Conservation (phyloP, 92 coral and sea anemone genomes). For the Porites cylindrica region DNA sequence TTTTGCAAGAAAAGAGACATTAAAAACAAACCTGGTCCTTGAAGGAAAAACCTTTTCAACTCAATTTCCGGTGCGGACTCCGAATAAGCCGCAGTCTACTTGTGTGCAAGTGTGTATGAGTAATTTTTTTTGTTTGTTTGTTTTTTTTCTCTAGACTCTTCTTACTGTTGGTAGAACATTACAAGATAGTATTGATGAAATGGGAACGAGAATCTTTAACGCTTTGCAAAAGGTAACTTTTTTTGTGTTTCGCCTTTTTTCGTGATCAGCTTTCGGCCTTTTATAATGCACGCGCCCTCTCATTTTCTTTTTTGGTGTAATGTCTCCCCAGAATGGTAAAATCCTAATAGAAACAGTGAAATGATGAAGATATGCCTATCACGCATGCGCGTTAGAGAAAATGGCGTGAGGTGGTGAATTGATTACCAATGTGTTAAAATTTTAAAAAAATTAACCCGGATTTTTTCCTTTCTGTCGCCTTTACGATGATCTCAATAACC, state of each 20-base stretch:
- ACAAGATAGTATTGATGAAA: conserved; percentile 62
- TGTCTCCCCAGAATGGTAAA: not conserved
- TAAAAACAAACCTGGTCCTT: no score
- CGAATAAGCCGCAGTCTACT: no score
- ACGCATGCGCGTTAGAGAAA: conserved; percentile 40
- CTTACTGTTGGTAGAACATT: conserved; percentile 60
- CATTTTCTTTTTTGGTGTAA: not conserved
- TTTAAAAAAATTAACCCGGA: not conserved
- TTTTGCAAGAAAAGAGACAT: no score
- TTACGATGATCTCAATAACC: not conserved
- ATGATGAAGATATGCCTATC: not conserved
- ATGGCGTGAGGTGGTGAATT: not conserved
- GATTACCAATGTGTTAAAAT: no score
- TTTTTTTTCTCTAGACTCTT: conserved; percentile 46
- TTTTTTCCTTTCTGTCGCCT: not conserved
- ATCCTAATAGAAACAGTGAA: not conserved
- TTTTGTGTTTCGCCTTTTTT: no score
- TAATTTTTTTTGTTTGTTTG: not conserved
- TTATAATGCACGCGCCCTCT: not conserved
- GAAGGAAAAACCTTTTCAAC: no score
- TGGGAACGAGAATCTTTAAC: conserved; percentile 74
- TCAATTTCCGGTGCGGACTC: no score
- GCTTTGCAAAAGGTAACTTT: conserved; percentile 71
- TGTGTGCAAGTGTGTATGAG: no score
- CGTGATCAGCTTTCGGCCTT: no score